These are phyloP conservation scores for Scatophagus argus DNA, from an alignment of 2,113 vertebrate genomes.

Conservation along the genomic window DNA sequence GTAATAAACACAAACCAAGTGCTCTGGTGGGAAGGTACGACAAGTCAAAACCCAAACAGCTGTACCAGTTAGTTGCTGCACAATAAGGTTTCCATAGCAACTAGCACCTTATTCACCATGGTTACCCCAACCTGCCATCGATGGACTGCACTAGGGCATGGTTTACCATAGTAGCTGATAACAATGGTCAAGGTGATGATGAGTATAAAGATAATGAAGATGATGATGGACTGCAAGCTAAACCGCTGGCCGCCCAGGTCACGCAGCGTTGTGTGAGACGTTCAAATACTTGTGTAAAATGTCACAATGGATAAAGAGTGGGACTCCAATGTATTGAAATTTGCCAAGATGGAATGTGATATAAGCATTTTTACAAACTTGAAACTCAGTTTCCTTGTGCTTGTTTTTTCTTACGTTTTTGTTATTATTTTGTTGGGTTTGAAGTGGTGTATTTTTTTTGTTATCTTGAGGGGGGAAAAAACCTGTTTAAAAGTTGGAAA, in stretches of 20 bases:
- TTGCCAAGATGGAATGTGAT: conserved; percentile 68
- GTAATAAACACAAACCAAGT: conserved; percentile 74
- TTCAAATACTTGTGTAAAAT: conserved; percentile 67
- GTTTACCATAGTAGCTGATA: conserved; percentile 69
- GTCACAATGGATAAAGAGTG: conserved; percentile 59
- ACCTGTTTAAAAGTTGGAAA: conserved; percentile 6
- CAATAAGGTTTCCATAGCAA: conserved; percentile 78
- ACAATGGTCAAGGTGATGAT: conserved; percentile 63
- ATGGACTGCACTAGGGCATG: conserved; percentile 64
- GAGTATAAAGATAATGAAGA: conserved; percentile 31
- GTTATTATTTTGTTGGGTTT: conserved; percentile 60
- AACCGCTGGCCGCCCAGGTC: conserved; percentile 31
- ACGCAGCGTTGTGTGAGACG: conserved; percentile 39
- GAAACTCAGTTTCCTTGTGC: conserved; percentile 72
- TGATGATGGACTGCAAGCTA: conserved; percentile 46
- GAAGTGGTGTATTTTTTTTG: conserved; percentile 64
- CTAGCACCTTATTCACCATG: conserved; percentile 81
- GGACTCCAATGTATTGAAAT: conserved; percentile 57
- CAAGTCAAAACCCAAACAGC: conserved; percentile 54
- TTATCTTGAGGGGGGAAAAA: conserved; percentile 33
- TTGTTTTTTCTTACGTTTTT: conserved; percentile 42
- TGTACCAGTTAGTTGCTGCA: conserved; percentile 66
- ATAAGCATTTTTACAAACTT: conserved; percentile 79
- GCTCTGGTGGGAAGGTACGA: conserved; percentile 63
- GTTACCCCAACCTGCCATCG: conserved; percentile 67